These are phyloP conservation scores for Echinops telfairi DNA, from an alignment of 2,113 vertebrate species.

Conservation along the genomic window DNA sequence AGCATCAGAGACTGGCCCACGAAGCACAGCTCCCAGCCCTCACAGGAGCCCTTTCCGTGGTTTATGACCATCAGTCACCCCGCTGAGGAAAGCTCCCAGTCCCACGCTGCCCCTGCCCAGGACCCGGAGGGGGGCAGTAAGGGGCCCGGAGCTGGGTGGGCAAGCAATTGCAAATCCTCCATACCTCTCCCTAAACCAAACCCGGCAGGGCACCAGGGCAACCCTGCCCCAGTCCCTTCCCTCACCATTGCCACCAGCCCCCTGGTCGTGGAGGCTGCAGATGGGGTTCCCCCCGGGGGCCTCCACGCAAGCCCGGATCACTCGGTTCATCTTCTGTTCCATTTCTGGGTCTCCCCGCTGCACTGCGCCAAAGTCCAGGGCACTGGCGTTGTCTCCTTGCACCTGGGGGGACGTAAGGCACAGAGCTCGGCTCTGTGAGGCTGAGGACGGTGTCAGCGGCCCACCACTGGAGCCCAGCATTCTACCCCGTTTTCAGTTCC, in stretches of 20 bases:
- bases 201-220: background rate
- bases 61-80: background rate
- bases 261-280: slow-evolving; percentile 96
- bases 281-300: slow-evolving; percentile 89
- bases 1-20: background rate
- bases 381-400: slow-evolving; percentile 93
- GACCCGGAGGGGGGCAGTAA: fast-evolving
- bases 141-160: background rate
- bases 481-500: background rate
- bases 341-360: slow-evolving; percentile 96
- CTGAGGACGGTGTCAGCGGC: too few relatives aligned
- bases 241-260: slow-evolving; percentile 95
- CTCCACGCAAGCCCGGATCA: slow-evolving; percentile 94
- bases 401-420: slow-evolving; percentile 84
- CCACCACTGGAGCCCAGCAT: fast-evolving
- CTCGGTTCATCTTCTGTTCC: slow-evolving; percentile 97
- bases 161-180: background rate
- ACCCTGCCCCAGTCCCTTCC: background rate
- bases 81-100: too few relatives aligned
- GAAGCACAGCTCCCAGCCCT: background rate
- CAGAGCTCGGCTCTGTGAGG: background rate
- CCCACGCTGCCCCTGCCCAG: background rate
- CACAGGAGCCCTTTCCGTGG: background rate
- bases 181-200: background rate
- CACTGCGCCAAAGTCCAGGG: slow-evolving; percentile 93